Evolutionary conservation across 2,797 vertebrate species (phyloP), one percentile per base, ranked within the genome.

Genomic region (Pangasius macronema): DNA sequence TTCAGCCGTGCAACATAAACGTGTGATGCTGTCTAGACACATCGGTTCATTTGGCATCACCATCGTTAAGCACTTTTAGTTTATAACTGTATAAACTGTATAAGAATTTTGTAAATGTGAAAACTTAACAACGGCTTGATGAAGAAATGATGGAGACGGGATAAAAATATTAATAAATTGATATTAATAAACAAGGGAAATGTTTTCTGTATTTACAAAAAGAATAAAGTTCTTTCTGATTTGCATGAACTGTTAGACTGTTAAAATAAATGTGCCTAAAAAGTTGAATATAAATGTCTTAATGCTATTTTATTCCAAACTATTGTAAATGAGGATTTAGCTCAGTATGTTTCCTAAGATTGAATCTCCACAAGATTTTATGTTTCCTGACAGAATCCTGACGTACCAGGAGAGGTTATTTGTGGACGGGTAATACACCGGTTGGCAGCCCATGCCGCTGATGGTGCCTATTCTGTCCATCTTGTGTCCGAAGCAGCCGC

Each of bases 401-500:
- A 51, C 91, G 39, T 81, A 97, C 97, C 97, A 93, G 95, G 95
- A 95, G 90, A 94, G 93, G 92, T 95, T 93, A 92, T 94, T 93
- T 16, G 70, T 81, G 33, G 90, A 85, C 24, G 89, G 90, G 30
- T 91, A 88, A 13, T 89, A 85, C 0, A 85, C 85, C 20, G 89
- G 90, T 27, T 98, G 99, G 95, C 98, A 99, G 85, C 98, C 98
- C 96, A 99, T 97, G 87, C 97, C 97, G 88, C 98, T 99, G 93
- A 97, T 95, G 94, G 97, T 95, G 90, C 98, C 98, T 96, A 99
- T 99, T 87, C 97, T 96, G 96, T 99, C 98, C 95, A 99, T 96
- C 94, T 98, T 99, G 93, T 97, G 97, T 88, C 98, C 97, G 93
- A 99, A 99, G 95, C 98, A 99, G 92, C 97, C 97, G 85, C 97